phyloP scores from a whole-genome alignment of 2,797 vertebrate species.

The Anguilla pacifica region DNA sequence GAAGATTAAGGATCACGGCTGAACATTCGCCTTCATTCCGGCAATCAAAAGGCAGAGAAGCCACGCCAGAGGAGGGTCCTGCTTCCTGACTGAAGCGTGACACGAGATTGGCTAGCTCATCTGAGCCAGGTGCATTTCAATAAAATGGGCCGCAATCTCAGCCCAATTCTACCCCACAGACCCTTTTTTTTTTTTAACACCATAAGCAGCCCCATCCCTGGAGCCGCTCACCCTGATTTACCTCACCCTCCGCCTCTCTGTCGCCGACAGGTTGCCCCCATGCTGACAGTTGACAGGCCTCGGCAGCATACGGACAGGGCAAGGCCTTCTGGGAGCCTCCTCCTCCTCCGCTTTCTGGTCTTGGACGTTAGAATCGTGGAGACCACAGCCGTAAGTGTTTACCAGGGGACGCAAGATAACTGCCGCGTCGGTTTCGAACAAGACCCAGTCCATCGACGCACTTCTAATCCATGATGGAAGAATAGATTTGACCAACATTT shows the following conservation, averaged over 20 bases:
- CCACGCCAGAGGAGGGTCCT: neutral
- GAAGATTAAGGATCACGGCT: neutral
- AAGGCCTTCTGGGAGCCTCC: neutral
- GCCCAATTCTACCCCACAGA: neutral
- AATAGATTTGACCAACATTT: neutral
- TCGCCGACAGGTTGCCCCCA: neutral
- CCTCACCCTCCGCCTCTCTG: neutral
- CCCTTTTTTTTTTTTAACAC: neutral
- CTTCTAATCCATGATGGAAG: neutral
- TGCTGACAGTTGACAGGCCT: neutral
- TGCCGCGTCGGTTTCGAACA: neutral
- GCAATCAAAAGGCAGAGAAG: neutral
- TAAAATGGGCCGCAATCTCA: neutral
- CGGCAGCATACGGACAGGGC: neutral
- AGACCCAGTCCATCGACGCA: neutral
- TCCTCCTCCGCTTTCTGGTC: neutral
- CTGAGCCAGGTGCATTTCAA: neutral
- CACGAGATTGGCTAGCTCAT: no score
- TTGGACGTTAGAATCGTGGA: neutral
- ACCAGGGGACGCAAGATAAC: neutral
- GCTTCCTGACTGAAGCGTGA: neutral
- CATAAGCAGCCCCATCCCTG: neutral
- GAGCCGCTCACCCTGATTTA: neutral
- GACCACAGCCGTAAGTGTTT: neutral
- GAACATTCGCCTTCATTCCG: neutral